Conservation (phyloP, 2,797 vertebrate species). For the Falco cherrug region DNA sequence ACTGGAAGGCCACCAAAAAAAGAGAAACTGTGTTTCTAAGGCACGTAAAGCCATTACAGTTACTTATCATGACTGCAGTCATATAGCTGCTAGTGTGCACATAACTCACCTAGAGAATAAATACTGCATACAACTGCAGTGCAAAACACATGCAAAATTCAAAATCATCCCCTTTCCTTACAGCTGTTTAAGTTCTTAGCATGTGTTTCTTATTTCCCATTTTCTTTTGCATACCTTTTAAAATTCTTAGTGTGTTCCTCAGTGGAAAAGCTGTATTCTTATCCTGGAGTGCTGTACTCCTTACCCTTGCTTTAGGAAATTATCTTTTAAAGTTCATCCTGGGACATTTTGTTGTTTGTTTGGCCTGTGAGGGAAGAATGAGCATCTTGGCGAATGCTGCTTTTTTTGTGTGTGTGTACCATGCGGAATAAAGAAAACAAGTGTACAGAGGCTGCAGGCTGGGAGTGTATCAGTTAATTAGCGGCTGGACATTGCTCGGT, state of each 20-base stretch:
- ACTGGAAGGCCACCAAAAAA: slow-evolving; percentile 22
- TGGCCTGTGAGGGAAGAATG: not conserved
- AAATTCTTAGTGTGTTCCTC: slow-evolving; percentile 29
- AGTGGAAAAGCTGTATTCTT: not conserved
- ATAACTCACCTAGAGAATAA: slow-evolving; percentile 40
- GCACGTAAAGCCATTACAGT: slow-evolving; percentile 10
- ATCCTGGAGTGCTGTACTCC: not conserved
- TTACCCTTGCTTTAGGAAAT: not conserved
- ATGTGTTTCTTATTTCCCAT: slow-evolving; percentile 53
- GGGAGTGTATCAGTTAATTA: slow-evolving; percentile 84
- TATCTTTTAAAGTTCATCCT: not conserved
- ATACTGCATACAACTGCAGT: slow-evolving; percentile 8
- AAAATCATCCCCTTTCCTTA: slow-evolving; percentile 33
- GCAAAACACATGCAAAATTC: slow-evolving; percentile 17
- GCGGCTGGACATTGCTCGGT: slow-evolving; percentile 77
- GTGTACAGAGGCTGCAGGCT: slow-evolving; percentile 29
- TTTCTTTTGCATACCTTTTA: slow-evolving; percentile 45
- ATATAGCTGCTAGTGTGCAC: slow-evolving; percentile 2
- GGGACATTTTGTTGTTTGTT: slow-evolving; percentile 26
- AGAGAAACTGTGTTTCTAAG: not conserved
- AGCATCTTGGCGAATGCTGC: not conserved
- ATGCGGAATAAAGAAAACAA: slow-evolving; percentile 12
- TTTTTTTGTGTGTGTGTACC: not conserved
- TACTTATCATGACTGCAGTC: not conserved
- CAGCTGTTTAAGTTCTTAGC: slow-evolving; percentile 54